phyloP scores from a whole-genome alignment of 2,797 vertebrate species.

The Sparus aurata region DNA sequence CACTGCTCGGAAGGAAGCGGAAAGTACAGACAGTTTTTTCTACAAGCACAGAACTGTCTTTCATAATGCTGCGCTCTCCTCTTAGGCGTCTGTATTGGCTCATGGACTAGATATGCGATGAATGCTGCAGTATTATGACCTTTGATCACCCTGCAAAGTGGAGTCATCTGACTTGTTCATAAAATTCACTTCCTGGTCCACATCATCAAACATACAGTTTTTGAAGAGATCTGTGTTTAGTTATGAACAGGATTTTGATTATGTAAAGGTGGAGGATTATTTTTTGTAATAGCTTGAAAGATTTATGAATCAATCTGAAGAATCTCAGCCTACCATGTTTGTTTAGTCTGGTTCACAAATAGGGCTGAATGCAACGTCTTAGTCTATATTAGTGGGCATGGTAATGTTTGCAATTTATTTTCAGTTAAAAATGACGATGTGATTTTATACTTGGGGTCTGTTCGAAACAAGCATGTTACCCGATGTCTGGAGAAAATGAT shows the following conservation, averaged over 20 bases:
- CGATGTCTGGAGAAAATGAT: no score
- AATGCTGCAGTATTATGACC: constrained; percentile 43
- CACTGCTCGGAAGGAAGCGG: constrained; percentile 3
- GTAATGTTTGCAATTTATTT: no score
- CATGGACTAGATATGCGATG: not conserved
- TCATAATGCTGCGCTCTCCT: constrained; percentile 9
- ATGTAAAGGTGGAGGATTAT: not conserved
- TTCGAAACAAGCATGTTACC: no score
- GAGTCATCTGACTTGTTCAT: constrained; percentile 34
- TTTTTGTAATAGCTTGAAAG: not conserved
- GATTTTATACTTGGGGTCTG: no score
- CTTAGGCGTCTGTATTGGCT: not conserved
- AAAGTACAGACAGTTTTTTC: not conserved
- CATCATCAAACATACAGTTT: not conserved
- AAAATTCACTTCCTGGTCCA: not conserved
- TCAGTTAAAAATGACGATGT: no score
- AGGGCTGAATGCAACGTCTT: no score
- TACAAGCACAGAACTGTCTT: constrained; percentile 17
- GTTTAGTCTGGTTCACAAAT: no score
- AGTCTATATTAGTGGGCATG: no score
- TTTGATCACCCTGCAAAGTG: constrained; percentile 43
- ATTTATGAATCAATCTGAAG: not conserved
- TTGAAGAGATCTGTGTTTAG: not conserved
- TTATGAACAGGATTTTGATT: not conserved
- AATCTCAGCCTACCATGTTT: no score